Conservation (phyloP, 2,888 invertebrate species). For the Thalpophila matura region DNA sequence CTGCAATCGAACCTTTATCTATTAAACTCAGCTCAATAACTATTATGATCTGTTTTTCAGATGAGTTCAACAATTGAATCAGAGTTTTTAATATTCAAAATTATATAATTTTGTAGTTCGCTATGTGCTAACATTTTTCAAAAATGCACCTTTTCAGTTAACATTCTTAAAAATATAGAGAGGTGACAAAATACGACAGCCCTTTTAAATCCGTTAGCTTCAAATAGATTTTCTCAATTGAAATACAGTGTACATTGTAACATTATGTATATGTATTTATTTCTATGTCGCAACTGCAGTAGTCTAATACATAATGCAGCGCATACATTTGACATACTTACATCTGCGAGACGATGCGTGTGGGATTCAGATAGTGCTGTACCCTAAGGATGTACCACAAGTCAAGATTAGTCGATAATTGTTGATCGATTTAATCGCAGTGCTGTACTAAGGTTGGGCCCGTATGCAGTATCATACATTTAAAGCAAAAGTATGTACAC, state of each 20-base stretch:
- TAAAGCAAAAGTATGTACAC: neutral
- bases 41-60: too few species aligned
- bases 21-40: too few species aligned
- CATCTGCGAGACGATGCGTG: constrained; percentile 34
- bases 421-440: constrained; percentile 15
- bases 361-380: constrained; percentile 41
- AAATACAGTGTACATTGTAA: constrained; percentile 26
- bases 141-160: too few species aligned
- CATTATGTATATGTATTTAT: constrained; percentile 28
- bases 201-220: constrained; percentile 9
- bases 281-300: constrained; percentile 44
- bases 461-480: neutral
- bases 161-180: neutral
- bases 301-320: constrained; percentile 56
- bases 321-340: constrained; percentile 60
- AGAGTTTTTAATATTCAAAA: too few species aligned
- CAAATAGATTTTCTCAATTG: constrained; percentile 38
- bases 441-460: neutral
- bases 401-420: constrained; percentile 13
- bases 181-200: too few species aligned
- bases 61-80: too few species aligned
- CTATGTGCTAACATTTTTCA: too few species aligned
- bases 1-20: too few species aligned
- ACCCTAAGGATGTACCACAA: constrained; percentile 6
- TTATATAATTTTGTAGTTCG: too few species aligned